phyloP scores from a whole-genome alignment of 2,888 invertebrate genomes.

The Sabatieria punctata region DNA sequence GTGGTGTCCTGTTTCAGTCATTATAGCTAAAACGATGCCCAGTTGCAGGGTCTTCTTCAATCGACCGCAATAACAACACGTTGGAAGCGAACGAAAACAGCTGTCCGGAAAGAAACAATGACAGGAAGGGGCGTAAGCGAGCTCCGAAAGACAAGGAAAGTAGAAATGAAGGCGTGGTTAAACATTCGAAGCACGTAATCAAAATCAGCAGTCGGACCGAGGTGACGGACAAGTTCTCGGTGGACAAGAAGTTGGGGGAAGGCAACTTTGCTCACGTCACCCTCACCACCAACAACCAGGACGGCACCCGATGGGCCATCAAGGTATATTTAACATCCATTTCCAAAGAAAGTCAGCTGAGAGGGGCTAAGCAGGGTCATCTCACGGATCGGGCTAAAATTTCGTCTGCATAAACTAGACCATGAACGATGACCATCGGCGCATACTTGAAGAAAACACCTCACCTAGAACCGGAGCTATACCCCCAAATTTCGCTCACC shows the following conservation, averaged over 20 bases:
- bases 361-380: too few species aligned
- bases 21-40: too few species aligned
- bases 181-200: neutral
- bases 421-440: too few species aligned
- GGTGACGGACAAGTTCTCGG: constrained; percentile 43
- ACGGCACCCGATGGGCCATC: constrained; percentile 3
- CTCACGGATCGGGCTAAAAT: too few species aligned
- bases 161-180: constrained; percentile 7
- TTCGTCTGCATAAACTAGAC: too few species aligned
- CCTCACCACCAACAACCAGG: constrained; percentile 50
- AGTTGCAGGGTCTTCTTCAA: too few species aligned
- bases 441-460: too few species aligned
- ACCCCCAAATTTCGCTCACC: too few species aligned
- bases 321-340: constrained; percentile 3
- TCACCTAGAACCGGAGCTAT: too few species aligned
- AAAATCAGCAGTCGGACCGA: constrained; percentile 9
- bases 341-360: too few species aligned
- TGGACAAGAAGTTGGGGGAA: constrained; percentile 66
- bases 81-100: neutral
- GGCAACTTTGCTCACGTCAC: constrained; percentile 90
- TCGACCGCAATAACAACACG: too few species aligned
- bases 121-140: neutral
- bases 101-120: neutral
- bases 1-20: too few species aligned
- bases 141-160: neutral